Evolutionary conservation across 2,797 vertebrate genomes (phyloP).

Genomic region (Paguma larvata): DNA sequence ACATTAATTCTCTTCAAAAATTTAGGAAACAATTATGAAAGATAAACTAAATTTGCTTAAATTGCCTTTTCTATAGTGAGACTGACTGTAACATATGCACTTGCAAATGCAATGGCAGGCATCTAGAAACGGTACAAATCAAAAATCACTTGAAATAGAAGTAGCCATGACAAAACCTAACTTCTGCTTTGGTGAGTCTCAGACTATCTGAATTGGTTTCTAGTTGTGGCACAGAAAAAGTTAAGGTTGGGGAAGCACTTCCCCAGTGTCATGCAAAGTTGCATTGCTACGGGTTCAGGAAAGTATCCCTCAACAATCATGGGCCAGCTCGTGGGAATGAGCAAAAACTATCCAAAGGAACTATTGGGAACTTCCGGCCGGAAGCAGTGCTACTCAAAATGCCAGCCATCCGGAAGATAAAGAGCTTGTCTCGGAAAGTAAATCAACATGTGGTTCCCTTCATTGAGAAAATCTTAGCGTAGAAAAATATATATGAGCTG

Average conservation of each 20-base stretch:
- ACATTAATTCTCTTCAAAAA: background rate
- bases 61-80: background rate
- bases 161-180: background rate
- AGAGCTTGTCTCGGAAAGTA: background rate
- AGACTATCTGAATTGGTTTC: background rate
- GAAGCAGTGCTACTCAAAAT: background rate
- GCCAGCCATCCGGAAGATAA: background rate
- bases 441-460: background rate
- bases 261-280: background rate
- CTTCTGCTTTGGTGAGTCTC: background rate
- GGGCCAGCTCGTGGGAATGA: background rate
- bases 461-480: background rate
- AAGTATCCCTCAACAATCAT: background rate
- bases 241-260: background rate
- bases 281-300: background rate
- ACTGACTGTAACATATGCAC: background rate
- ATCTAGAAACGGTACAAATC: background rate
- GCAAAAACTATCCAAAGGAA: background rate
- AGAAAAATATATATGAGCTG: background rate
- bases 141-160: constrained; percentile 18
- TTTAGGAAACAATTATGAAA: background rate
- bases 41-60: background rate
- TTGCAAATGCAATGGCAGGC: background rate
- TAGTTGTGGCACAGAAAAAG: background rate
- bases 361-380: background rate